Base-by-base conservation (phyloP, 2,797 vertebrate species). In the Heliangelus exortis region DNA sequence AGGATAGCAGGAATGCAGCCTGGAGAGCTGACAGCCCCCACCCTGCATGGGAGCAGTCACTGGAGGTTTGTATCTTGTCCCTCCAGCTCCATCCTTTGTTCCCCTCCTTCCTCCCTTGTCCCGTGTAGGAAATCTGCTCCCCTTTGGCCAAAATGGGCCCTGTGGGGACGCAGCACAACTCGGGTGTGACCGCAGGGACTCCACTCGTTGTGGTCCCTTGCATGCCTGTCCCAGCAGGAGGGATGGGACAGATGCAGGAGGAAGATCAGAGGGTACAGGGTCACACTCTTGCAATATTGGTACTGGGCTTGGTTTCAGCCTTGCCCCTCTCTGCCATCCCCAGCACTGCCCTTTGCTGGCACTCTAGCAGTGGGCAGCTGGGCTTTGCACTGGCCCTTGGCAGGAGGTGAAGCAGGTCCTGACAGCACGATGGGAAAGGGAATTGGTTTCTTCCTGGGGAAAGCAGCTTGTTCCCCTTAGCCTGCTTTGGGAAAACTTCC, bases 41-140 rank as follows among this genome's bases (percentile, higher is more conserved):
- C 47, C 16, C 68, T 80, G 28, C 1, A 0, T 12, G 23, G 50
- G 15, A 21, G 15, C 53, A 43, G 16, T 17, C 0, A 0, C 4
- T n/a, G 28, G 43, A 75, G 10, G 10, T 33, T 85, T 93, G 22
- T 75, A 14, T 59, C 17, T 53, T 31, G 33, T 61, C 4, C 10
- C 39, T 4, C 10, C 57, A 47, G 18, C 47, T 65, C 50, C 22
- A 25, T 58, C 26, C 19, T 77, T 55, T 25, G 5, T 78, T 81
- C 26, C 28, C 7, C 36, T 80, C 31, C 58, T 68, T 75, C 59
- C 15, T 84, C 17, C 51, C 29, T 83, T 86, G 39, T 18, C 57
- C 22, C 21, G 63, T 23, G 7, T 5, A 76, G 33, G 75, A 79
- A 15, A 3, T 59, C 19, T 83, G 22, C 66, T 86, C 23, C 65